A percentile compares a stretch with the other conserved stretches of the same genome.
These are phyloP conservation scores for Drosophila tani DNA, from an alignment of 1,140 invertebrate species.

Conservation along the genomic window DNA sequence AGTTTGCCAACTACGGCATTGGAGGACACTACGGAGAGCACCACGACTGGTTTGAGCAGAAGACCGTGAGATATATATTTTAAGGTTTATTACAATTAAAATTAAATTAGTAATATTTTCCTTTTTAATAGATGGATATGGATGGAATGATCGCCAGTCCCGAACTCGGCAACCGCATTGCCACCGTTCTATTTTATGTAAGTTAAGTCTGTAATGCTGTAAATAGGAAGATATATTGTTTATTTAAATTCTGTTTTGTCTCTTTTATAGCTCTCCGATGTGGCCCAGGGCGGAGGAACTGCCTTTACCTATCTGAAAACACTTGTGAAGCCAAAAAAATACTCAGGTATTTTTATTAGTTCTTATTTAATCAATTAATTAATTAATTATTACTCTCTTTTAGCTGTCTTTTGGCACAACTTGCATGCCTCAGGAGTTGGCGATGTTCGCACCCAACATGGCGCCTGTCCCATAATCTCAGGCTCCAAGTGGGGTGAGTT, in stretches of 20 bases:
- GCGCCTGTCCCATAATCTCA: slow-evolving; percentile 98
- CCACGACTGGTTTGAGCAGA: slow-evolving; percentile 86
- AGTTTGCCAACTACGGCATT: slow-evolving; percentile 90
- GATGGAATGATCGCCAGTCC: neutral
- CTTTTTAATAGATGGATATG: slow-evolving; percentile 26
- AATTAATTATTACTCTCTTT: slow-evolving; percentile 37
- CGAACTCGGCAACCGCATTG: slow-evolving; percentile 79
- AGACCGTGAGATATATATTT: slow-evolving; percentile 29
- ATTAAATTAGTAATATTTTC: neutral
- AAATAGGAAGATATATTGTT: too few species aligned
- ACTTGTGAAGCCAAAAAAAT: slow-evolving; percentile 93
- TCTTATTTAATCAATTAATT: neutral
- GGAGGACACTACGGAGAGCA: slow-evolving; percentile 91
- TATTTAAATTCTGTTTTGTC: neutral
- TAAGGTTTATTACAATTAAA: too few species aligned
- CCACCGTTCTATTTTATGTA: slow-evolving; percentile 80
- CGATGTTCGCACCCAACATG: slow-evolving; percentile 95
- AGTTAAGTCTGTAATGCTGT: slow-evolving; percentile 15
- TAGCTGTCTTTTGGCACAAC: slow-evolving; percentile 98
- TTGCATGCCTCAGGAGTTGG: slow-evolving; percentile 95
- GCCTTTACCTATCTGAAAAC: slow-evolving; percentile 95
- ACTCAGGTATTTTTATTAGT: slow-evolving; percentile 44
- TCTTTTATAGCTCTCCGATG: slow-evolving; percentile 93
- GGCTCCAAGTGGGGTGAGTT: slow-evolving; percentile 95
- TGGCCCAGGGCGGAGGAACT: slow-evolving; percentile 96